phyloP scores from a whole-genome alignment of 2,797 vertebrate species.

The Pantherophis vulpinus region DNA sequence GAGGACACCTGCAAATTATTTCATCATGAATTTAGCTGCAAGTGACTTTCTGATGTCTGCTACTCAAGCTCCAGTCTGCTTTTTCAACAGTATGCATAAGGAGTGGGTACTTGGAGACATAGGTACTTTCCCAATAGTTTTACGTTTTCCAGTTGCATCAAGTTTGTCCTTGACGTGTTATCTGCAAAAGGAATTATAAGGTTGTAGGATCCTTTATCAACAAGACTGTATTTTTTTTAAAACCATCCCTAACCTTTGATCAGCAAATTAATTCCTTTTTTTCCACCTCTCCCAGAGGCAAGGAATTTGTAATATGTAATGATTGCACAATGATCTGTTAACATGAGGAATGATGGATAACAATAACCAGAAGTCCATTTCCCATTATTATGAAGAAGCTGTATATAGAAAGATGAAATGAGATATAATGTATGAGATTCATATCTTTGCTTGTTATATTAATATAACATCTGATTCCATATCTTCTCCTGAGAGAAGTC shows the following conservation, averaged over 20 bases:
- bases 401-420: not conserved
- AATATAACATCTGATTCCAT: not conserved
- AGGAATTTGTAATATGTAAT: not conserved
- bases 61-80: conserved; percentile 70
- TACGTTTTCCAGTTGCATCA: not conserved
- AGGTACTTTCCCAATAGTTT: conserved; percentile 59
- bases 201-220: not conserved
- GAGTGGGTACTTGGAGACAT: conserved; percentile 70
- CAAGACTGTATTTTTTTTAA: no score
- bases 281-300: conserved; percentile 13
- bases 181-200: not conserved
- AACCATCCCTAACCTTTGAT: not conserved
- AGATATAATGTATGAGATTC: not conserved
- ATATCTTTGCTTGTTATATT: not conserved
- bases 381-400: not conserved
- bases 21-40: conserved; percentile 71
- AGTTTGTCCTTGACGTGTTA: not conserved
- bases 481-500: not conserved
- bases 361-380: not conserved
- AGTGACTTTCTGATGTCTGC: conserved; percentile 73
- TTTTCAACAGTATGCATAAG: conserved; percentile 68
- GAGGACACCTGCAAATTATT: conserved; percentile 72
- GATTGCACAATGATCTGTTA: not conserved
- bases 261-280: not conserved
- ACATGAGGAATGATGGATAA: not conserved